Evolutionary conservation across 2,888 invertebrate genomes (phyloP).

Genomic region (Eilema depressum): DNA sequence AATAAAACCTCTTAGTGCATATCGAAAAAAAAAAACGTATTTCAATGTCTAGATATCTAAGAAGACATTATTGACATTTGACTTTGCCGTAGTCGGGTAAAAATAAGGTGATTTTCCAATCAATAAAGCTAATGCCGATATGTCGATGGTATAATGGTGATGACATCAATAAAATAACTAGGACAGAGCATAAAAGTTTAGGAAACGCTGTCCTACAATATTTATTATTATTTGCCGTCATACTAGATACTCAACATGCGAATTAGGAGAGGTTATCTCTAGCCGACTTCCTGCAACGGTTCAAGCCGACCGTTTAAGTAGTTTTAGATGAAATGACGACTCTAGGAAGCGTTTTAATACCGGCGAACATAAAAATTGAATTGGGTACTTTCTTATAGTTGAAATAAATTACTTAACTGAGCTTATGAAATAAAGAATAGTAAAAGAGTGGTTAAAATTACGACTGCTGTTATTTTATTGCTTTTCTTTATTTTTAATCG

Average conservation of each 20-base stretch:
- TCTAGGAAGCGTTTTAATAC: not conserved
- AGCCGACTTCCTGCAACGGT: not conserved
- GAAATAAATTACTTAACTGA: slow-evolving; percentile 1
- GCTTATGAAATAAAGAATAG: not conserved
- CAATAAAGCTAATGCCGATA: too few species aligned
- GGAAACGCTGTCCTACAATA: not conserved
- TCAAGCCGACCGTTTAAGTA: not conserved
- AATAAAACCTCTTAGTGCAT: too few species aligned
- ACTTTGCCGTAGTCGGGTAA: too few species aligned
- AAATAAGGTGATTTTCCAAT: too few species aligned
- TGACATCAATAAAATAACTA: too few species aligned
- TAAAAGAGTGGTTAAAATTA: not conserved
- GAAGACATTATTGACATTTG: too few species aligned
- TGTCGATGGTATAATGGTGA: too few species aligned
- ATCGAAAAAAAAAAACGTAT: too few species aligned
- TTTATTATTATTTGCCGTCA: not conserved
- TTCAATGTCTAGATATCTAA: too few species aligned
- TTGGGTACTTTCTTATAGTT: slow-evolving; percentile 1
- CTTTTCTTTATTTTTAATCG: not conserved
- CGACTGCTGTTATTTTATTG: not conserved
- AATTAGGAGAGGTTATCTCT: not conserved
- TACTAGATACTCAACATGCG: not conserved
- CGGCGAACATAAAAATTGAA: not conserved
- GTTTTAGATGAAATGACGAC: too few species aligned
- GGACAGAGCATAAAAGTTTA: not conserved